These are phyloP conservation scores for Diglossa cyanea DNA, from an alignment of 2,797 vertebrate species.

Conservation along the genomic window DNA sequence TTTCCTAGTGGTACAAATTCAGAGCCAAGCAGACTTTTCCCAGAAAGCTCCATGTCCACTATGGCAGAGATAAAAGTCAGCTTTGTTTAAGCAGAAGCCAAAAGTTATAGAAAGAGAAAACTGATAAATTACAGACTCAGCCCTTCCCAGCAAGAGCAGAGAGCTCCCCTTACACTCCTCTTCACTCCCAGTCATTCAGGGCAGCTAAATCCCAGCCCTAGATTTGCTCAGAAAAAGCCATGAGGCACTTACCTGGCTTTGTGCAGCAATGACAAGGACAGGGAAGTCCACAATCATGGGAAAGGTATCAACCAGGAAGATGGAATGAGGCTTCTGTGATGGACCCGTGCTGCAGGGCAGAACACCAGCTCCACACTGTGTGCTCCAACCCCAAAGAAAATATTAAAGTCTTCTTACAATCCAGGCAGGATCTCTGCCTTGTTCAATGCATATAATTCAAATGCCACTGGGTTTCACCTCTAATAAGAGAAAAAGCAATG, in stretches of 20 bases:
- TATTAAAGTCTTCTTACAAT: background rate
- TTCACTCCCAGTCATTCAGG: background rate
- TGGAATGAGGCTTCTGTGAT: background rate
- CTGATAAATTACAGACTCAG: background rate
- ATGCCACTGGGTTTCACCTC: background rate
- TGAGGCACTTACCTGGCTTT: background rate
- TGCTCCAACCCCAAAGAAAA: background rate
- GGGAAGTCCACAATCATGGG: rapidly evolving
- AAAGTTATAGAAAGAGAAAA: background rate
- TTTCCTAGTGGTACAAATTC: background rate
- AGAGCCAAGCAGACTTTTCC: background rate
- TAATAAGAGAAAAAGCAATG: background rate
- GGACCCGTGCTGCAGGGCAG: background rate
- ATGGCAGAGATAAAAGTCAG: background rate
- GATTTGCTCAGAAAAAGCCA: background rate
- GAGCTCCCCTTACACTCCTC: background rate
- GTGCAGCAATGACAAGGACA: rapidly evolving
- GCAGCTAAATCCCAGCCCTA: background rate
- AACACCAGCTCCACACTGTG: background rate
- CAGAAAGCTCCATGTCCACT: background rate
- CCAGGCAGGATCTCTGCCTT: background rate
- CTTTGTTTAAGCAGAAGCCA: background rate
- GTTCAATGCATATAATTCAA: background rate
- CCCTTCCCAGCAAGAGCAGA: background rate
- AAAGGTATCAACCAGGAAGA: background rate